Evolutionary conservation across 1,140 invertebrate genomes (phyloP).

Genomic region (Copidosoma floridanum): DNA sequence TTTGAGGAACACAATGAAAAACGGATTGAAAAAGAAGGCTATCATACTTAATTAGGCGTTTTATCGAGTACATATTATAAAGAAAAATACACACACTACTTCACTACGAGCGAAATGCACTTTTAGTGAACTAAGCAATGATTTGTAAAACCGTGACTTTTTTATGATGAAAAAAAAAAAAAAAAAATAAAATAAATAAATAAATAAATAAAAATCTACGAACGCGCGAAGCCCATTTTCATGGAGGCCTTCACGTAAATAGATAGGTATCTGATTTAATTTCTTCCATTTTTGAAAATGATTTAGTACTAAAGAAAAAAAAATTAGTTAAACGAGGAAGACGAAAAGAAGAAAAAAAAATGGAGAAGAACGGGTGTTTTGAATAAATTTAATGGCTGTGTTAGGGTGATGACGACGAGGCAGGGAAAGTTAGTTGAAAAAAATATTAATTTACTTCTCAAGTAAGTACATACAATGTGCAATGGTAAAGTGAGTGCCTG

Average conservation of each 20-base stretch:
- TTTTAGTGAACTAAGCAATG: slow-evolving; percentile 13
- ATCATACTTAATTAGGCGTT: too few species aligned
- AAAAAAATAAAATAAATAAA: slow-evolving; percentile 9
- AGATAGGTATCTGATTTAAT: neutral
- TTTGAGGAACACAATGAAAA: too few species aligned
- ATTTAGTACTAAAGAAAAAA: slow-evolving; percentile 1
- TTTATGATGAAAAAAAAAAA: slow-evolving; percentile 11
- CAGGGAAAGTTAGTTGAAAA: neutral
- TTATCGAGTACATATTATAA: neutral
- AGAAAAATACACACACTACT: neutral
- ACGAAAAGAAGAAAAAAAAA: slow-evolving; percentile 1
- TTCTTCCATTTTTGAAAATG: neutral
- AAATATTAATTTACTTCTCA: neutral
- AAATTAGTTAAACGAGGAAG: neutral
- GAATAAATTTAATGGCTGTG: slow-evolving; percentile 15
- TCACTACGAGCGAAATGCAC: slow-evolving; percentile 10
- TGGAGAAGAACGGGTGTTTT: neutral
- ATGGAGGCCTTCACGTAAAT: slow-evolving; percentile 4
- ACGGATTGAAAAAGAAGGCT: too few species aligned
- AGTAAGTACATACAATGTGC: too few species aligned
- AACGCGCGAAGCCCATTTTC: slow-evolving; percentile 5
- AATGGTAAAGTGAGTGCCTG: slow-evolving; percentile 10
- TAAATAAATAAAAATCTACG: neutral
- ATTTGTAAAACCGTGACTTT: slow-evolving; percentile 19
- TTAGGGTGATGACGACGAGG: neutral